phyloP scores from a whole-genome alignment of 2,888 invertebrate genomes.

The Cynaeus angustus region DNA sequence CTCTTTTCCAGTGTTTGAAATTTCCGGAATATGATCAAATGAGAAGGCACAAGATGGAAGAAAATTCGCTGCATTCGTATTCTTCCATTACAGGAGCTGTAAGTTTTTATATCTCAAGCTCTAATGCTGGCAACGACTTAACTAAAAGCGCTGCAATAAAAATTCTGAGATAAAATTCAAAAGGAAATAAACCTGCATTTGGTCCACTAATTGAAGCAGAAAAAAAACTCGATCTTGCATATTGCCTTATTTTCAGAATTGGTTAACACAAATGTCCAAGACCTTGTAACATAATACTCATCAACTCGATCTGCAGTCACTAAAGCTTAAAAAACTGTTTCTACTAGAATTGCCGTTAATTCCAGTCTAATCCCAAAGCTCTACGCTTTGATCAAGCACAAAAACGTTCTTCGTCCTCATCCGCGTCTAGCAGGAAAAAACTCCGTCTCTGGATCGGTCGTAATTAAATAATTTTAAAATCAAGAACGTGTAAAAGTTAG shows the following conservation, averaged over 20 bases:
- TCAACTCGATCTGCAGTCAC: too few species aligned
- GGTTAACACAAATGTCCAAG: too few species aligned
- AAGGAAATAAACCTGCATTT: too few species aligned
- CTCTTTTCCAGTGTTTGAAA: not conserved
- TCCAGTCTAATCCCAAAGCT: not conserved
- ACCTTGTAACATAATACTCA: too few species aligned
- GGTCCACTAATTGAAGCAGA: too few species aligned
- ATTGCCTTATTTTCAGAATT: too few species aligned
- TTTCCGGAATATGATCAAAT: constrained; percentile 8
- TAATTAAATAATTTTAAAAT: constrained; percentile 62
- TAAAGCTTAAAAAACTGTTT: not conserved
- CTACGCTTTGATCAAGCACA: constrained; percentile 14
- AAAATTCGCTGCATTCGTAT: not conserved
- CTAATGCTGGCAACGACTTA: not conserved
- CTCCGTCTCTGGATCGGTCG: constrained; percentile 29
- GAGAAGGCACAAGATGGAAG: not conserved
- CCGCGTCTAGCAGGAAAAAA: constrained; percentile 24
- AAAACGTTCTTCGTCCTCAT: constrained; percentile 14
- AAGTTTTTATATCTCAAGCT: not conserved
- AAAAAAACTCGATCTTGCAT: too few species aligned
- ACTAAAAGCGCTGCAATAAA: too few species aligned
- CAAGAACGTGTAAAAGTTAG: constrained; percentile 60
- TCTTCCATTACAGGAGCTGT: not conserved
- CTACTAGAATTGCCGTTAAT: not conserved
- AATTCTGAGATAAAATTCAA: not conserved